A percentile compares a stretch with the other conserved stretches of the same genome.
Evolutionary conservation across 1,140 invertebrate genomes (phyloP).

Genomic region (Lanistes nyassanus): DNA sequence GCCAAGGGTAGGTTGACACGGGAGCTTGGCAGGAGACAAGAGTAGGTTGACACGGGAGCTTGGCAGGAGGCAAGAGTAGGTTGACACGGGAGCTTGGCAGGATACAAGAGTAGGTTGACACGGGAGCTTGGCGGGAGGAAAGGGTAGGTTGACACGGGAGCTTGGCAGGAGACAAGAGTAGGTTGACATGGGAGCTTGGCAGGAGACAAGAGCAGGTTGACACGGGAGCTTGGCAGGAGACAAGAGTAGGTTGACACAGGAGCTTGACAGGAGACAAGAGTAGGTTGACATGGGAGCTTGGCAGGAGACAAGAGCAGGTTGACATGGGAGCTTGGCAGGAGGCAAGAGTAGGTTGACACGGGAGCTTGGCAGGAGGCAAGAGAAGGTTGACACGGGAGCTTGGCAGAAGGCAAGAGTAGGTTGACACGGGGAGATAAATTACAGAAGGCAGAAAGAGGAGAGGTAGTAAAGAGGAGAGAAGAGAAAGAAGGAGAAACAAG

Average conservation of each 20-base stretch:
- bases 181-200: neutral
- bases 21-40: neutral
- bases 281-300: too few species aligned
- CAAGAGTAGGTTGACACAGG: neutral
- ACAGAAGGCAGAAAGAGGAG: slow-evolving; percentile 11
- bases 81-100: neutral
- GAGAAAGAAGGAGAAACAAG: neutral
- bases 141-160: neutral
- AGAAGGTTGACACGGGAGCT: too few species aligned
- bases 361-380: too few species aligned
- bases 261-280: too few species aligned
- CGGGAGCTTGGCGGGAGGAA: neutral
- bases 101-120: neutral
- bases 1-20: too few species aligned
- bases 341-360: too few species aligned
- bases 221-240: neutral
- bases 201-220: neutral
- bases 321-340: slow-evolving; percentile 2
- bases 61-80: too few species aligned
- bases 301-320: neutral
- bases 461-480: neutral
- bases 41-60: too few species aligned
- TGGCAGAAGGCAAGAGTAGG: neutral
- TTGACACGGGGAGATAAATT: slow-evolving; percentile 2
- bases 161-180: neutral